A percentile compares a stretch with the other conserved stretches of the same genome.
Evolutionary conservation across 2,888 invertebrate genomes (phyloP).

Genomic region (Therioaphis trifolii): DNA sequence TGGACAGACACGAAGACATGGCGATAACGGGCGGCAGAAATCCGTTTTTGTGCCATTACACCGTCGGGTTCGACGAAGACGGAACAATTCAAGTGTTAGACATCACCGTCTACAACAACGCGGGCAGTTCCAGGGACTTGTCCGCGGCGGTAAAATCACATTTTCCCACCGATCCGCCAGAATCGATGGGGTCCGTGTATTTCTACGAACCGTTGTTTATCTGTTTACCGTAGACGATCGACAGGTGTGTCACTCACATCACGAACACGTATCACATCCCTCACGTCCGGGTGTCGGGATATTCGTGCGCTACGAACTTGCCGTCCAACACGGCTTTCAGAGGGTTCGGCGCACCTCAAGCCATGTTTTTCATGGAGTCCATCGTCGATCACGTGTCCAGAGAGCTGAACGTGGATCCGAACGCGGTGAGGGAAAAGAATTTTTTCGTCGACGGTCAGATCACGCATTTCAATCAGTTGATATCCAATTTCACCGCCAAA

Average conservation of each 20-base stretch:
- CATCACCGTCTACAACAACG: conserved; percentile 82
- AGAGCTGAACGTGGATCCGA: conserved; percentile 75
- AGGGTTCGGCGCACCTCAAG: conserved; percentile 92
- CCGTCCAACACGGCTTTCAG: conserved; percentile 94
- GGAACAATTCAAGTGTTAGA: conserved; percentile 82
- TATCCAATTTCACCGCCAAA: conserved; percentile 79
- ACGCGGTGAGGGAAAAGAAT: conserved; percentile 77
- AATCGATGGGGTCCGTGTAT: too few species aligned
- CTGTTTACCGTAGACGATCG: conserved; percentile 77
- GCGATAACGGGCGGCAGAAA: conserved; percentile 87
- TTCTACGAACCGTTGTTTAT: too few species aligned
- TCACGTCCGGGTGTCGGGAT: conserved; percentile 77
- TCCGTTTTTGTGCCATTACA: conserved; percentile 85
- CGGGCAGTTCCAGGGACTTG: conserved; percentile 85
- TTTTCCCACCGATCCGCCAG: too few species aligned
- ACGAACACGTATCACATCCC: conserved; percentile 87
- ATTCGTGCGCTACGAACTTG: conserved; percentile 87
- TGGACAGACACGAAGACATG: conserved; percentile 97
- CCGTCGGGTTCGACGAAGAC: conserved; percentile 80
- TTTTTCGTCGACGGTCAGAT: conserved; percentile 82
- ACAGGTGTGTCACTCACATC: conserved; percentile 84
- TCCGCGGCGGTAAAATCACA: conserved; percentile 76
- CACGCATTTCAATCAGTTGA: conserved; percentile 82
- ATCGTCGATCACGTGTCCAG: conserved; percentile 81
- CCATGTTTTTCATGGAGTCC: conserved; percentile 84